Evolutionary conservation across 2,113 vertebrate genomes (phyloP), one percentile per base, ranked within the genome.

Genomic region (Oncorhynchus masou): DNA sequence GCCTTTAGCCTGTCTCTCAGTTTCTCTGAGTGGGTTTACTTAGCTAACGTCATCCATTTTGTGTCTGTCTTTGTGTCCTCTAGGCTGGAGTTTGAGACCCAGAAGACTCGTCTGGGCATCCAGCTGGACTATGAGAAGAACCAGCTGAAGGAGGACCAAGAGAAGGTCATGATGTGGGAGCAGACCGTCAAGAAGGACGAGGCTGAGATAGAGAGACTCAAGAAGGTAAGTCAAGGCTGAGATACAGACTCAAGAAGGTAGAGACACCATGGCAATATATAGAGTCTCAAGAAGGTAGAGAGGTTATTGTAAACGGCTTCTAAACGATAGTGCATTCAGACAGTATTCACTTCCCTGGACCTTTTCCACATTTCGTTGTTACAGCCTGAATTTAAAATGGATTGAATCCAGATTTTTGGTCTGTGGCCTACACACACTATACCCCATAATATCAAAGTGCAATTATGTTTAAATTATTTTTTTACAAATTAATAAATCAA

Each of bases 181-280:
- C 97, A 98, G 87, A 96, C 96, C 0, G 96, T 98, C 68, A 96
- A 96, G 86, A 98, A 98, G 82, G 97, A 98, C 59, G 97, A 98
- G 74, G 95, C 93, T 49, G 96, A 98, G 90, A 98, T 98, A 4
- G 97, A 98, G 86, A 94, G 95, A 73, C 94, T 98, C 4, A 98
- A 98, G 73, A 98, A 98, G 95, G 96, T 96, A 73, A 83, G 96
- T 97, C 57, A 96, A 98, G 75, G 95, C 93, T 59, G 96, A 98
- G 90, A 98, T 98, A 4, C 96, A 94, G 95, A 73, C 94, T 98
- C 5, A 97, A 97, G 73, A 97, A 98, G 95, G 95, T 96, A 73
- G 81, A 81, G 34, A 39, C 7, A 39, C 34, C 8, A 39, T 39
- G 7, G 34, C 6, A 39, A 39, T 39, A 39, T 34, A 34, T 34